Base-by-base conservation (phyloP, 2,888 invertebrate species). In the Macaria notata region DNA sequence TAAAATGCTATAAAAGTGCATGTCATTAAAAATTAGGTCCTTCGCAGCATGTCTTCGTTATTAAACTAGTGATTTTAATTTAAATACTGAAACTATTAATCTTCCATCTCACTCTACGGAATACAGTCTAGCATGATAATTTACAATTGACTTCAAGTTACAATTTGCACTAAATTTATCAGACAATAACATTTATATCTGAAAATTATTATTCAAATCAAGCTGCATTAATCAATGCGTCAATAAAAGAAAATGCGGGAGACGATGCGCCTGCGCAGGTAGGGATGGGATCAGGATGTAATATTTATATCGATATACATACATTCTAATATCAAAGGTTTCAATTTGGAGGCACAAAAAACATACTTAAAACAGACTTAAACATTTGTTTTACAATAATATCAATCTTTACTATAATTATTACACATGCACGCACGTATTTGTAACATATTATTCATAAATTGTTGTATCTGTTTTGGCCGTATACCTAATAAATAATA, bases 101-200 rank as follows among this genome's bases (percentile, higher is more conserved):
- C 56, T 49, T 47, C 30, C 29, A 43, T 38, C 39, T 36, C 45
- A 62, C 61, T 61, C 49, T 63, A 59, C 66, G 68, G 64, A 62
- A 70, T 19, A 19, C 2, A 70, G 72, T 69, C 69, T 63, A 68
- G 56, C 61, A 58, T 66, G 65, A 67, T 79, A 78, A 72, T 72
- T 82, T 72, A 78, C 72, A 76, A 78, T 75, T 71, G 76, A 72
- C 76, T 77, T 82, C 83, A 82, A 79, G 81, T 88, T 85, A 90
- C 89, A 89, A 89, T 90, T 89, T 88, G 87, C 90, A 90, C 90
- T 89, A 89, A 91, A 91, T 89, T 91, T 89, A 90, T 91, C 88
- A 89, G 85, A 91, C 89, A 88, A 89, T 90, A 90, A 90, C 87
- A 86, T 88, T 87, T 86, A 86, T 88, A 85, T 83, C 86, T 84